phyloP scores from a whole-genome alignment of 2,888 invertebrate genomes.

The Drosophila testacea region DNA sequence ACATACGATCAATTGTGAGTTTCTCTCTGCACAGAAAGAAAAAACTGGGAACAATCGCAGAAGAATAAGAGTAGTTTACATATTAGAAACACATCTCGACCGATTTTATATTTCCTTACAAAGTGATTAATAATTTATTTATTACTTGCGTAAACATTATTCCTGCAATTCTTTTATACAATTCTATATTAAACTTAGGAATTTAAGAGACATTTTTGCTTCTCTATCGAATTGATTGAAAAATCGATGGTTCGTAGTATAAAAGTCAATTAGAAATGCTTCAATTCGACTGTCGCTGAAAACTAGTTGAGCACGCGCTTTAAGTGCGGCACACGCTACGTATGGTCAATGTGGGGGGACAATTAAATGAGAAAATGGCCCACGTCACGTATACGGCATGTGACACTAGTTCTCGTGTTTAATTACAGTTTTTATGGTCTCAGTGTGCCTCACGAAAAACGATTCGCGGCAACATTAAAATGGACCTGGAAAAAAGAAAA shows the following conservation, averaged over 20 bases:
- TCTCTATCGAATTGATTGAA: slow-evolving; percentile 5
- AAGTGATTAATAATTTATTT: too few species aligned
- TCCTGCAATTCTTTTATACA: too few species aligned
- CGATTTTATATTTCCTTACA: too few species aligned
- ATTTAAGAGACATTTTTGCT: neutral
- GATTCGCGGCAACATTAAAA: slow-evolving; percentile 58
- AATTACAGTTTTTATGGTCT: slow-evolving; percentile 72
- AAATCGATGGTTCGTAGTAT: slow-evolving; percentile 24
- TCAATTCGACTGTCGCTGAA: slow-evolving; percentile 7
- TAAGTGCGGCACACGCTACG: slow-evolving; percentile 37
- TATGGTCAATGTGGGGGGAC: slow-evolving; percentile 55
- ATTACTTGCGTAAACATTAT: too few species aligned
- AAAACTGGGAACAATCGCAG: too few species aligned
- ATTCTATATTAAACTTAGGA: neutral
- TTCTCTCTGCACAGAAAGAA: too few species aligned
- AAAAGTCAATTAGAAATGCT: slow-evolving; percentile 33
- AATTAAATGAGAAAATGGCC: slow-evolving; percentile 58
- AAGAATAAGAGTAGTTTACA: too few species aligned
- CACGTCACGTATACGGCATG: slow-evolving; percentile 78
- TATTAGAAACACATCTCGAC: too few species aligned
- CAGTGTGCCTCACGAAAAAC: slow-evolving; percentile 47
- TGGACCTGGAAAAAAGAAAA: slow-evolving; percentile 17
- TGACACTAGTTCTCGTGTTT: slow-evolving; percentile 77
- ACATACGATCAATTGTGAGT: too few species aligned
- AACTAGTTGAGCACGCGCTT: slow-evolving; percentile 27